phyloP scores from a whole-genome alignment of 2,888 invertebrate genomes.

The Seira sanloemensis region DNA sequence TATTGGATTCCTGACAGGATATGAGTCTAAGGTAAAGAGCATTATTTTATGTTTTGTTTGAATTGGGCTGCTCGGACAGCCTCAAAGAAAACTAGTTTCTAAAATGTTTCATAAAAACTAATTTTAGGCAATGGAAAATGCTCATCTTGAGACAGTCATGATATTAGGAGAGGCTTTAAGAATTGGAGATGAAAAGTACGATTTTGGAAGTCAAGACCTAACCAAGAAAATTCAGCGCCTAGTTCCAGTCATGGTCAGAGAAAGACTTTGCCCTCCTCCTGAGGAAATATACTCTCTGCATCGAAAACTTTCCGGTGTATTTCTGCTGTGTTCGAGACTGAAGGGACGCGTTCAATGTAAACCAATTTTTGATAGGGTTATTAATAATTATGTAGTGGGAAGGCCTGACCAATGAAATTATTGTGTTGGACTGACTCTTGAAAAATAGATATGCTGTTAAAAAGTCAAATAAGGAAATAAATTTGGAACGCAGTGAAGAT shows the following conservation, averaged over 20 bases:
- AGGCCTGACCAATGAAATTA: constrained; percentile 46
- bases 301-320: constrained; percentile 91
- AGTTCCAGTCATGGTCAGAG: constrained; percentile 95
- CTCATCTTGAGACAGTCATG: constrained; percentile 97
- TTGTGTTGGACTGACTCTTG: no score
- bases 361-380: constrained; percentile 88
- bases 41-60: neutral
- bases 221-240: constrained; percentile 87
- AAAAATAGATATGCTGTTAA: no score
- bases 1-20: constrained; percentile 97
- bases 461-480: no score
- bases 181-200: constrained; percentile 83
- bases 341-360: constrained; percentile 88
- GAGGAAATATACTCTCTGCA: constrained; percentile 99
- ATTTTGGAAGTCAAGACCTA: constrained; percentile 92
- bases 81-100: neutral
- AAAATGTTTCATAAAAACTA: neutral
- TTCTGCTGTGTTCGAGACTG: constrained; percentile 81
- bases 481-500: no score
- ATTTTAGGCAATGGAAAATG: constrained; percentile 89
- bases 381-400: constrained; percentile 80
- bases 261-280: constrained; percentile 96
- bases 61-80: neutral
- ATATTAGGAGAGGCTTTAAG: constrained; percentile 97
- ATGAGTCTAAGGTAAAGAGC: constrained; percentile 82